Evolutionary conservation across 30 jellyfish, hydroid and myxozoan genomes (phyloP), one percentile per base, ranked within the genome.

Genomic region (Chrysaora quinquecirrha): DNA sequence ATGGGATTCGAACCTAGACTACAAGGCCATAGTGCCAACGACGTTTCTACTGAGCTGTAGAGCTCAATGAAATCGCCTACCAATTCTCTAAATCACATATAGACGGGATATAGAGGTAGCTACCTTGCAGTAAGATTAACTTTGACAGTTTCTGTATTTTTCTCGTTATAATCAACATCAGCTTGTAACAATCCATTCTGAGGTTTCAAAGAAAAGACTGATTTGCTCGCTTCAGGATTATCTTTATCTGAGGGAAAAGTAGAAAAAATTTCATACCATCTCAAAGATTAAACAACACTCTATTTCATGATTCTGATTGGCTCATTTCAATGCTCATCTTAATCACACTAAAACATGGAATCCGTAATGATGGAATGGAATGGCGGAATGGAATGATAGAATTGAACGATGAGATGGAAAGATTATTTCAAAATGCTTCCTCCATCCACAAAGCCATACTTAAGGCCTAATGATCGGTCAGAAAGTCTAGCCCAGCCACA

Each of bases 211-310:
- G 54, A 66, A 66, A 82, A 82, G 30, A 34, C 92, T 0, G 92
- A 74, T 30, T 82, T 71, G 79, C 92, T 82, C 19, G 85, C 34
- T 71, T 82, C 92, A 28, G 92, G 92, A 35, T 38, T 66, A 62
- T 69, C 85, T 48, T 68, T 47, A 32, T 82, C 92, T 82, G 72
- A 12, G 68, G 28, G 47, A 1, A 1, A 24, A 25, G 2, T 21
- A 48, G 29, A 73, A 1, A 24, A 22, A 0, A 16, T 34, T 10
- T 30, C 58, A 43, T 43, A 43, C 58, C n/a, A n/a, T n/a, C n/a
- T n/a, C n/a, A n/a, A n/a, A n/a, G n/a, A n/a, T n/a, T n/a, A n/a
- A n/a, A n/a, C n/a, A n/a, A n/a, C n/a, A n/a, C n/a, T n/a, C n/a
- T n/a, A n/a, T n/a, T n/a, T n/a, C n/a, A n/a, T n/a, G n/a, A n/a